A percentile compares a stretch with the other conserved stretches of the same genome.
Conservation (phyloP, 2,797 vertebrate species). For the Ptychadena robeensis region DNA sequence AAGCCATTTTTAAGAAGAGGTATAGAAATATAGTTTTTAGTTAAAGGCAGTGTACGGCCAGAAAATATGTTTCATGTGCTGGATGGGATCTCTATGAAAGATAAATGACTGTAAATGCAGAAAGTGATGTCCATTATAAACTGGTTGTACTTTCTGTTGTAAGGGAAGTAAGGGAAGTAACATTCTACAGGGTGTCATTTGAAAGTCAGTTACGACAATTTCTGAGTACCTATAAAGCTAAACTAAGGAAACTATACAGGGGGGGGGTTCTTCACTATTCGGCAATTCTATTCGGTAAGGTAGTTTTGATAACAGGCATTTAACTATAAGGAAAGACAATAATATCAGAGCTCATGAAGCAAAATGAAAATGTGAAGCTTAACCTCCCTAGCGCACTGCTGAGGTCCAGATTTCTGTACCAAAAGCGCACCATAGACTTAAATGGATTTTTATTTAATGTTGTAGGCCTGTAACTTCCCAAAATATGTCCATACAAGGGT, state of each 20-base stretch:
- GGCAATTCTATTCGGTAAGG: slow-evolving; percentile 25
- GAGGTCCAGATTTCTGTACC: no score
- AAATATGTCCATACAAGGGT: no score
- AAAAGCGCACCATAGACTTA: no score
- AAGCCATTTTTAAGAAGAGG: background rate
- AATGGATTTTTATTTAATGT: no score
- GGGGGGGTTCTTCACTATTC: slow-evolving; percentile 29
- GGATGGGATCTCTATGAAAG: background rate
- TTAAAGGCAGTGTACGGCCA: background rate
- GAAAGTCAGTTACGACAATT: slow-evolving; percentile 40
- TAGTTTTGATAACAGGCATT: background rate
- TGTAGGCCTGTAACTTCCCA: no score
- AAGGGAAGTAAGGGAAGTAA: slow-evolving; percentile 5
- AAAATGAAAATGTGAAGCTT: no score
- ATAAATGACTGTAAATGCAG: slow-evolving; percentile 13
- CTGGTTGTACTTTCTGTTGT: slow-evolving; percentile 17
- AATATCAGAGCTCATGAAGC: no score
- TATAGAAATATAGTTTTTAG: slow-evolving; percentile 18
- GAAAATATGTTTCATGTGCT: background rate
- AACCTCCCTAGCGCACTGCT: no score
- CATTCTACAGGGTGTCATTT: slow-evolving; percentile 39
- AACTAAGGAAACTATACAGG: slow-evolving; percentile 11
- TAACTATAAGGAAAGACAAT: background rate
- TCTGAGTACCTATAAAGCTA: slow-evolving; percentile 22
- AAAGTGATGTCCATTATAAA: slow-evolving; percentile 31